These are phyloP conservation scores for Merluccius polli DNA, from an alignment of 2,797 vertebrate species.

Conservation along the genomic window DNA sequence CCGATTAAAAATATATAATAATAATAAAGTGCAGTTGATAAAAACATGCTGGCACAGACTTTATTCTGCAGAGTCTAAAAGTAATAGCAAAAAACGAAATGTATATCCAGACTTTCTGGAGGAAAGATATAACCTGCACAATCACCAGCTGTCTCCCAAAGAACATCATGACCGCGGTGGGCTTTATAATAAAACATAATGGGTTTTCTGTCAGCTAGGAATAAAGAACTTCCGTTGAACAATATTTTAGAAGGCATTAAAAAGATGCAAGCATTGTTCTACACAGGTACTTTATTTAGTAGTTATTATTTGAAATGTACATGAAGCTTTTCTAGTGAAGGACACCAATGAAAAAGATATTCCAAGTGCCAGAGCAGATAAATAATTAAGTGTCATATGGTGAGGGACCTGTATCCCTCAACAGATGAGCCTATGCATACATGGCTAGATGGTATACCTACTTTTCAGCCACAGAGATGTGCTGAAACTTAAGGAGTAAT, in stretches of 20 bases:
- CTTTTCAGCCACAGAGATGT: not conserved
- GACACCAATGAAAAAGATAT: not conserved
- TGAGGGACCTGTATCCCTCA: conserved; percentile 23
- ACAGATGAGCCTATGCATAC: conserved; percentile 30
- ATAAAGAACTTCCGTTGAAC: not conserved
- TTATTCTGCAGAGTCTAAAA: not conserved
- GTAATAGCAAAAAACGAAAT: not conserved
- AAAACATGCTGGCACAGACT: not conserved
- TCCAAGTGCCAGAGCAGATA: not conserved
- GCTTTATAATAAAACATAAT: not conserved
- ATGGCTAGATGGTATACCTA: conserved; percentile 3
- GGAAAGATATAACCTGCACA: not conserved
- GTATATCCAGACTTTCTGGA: not conserved
- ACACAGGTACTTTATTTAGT: not conserved
- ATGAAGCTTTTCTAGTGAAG: not conserved
- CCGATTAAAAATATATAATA: not conserved
- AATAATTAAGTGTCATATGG: not conserved
- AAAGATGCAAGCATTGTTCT: not conserved
- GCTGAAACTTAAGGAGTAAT: not conserved
- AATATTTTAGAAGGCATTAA: not conserved
- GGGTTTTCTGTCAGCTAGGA: not conserved
- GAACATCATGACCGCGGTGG: not conserved
- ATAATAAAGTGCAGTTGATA: not conserved
- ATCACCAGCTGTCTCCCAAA: not conserved
- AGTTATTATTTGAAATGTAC: not conserved